phyloP scores from a whole-genome alignment of 1,140 invertebrate genomes.

The Drosophila navojoa region DNA sequence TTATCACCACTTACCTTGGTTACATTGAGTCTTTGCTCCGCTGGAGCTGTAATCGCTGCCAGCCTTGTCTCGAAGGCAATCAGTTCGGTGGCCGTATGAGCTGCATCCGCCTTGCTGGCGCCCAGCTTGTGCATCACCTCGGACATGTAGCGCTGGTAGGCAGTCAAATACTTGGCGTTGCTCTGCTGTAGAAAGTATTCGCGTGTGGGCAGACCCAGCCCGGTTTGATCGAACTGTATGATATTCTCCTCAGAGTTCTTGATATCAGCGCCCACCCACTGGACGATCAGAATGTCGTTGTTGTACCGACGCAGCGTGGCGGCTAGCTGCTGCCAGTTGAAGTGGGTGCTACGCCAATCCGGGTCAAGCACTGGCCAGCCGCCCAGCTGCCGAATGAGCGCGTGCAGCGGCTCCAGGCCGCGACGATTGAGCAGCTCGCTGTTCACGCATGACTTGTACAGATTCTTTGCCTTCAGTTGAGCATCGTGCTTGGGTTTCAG shows the following conservation, averaged over 20 bases:
- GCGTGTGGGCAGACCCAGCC: slow-evolving; percentile 92
- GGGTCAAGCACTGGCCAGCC: slow-evolving; percentile 92
- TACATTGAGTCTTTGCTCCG: slow-evolving; percentile 92
- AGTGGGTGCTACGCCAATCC: slow-evolving; percentile 87
- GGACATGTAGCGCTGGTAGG: slow-evolving; percentile 92
- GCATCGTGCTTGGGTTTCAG: slow-evolving; percentile 85
- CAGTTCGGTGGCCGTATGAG: slow-evolving; percentile 88
- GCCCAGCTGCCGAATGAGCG: slow-evolving; percentile 90
- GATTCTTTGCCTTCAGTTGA: slow-evolving; percentile 89
- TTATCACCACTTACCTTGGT: slow-evolving; percentile 56
- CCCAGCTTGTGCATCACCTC: slow-evolving; percentile 89
- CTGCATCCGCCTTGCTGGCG: slow-evolving; percentile 86
- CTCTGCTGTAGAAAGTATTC: slow-evolving; percentile 92
- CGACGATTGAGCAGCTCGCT: slow-evolving; percentile 88
- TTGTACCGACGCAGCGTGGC: slow-evolving; percentile 91
- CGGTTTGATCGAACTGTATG: slow-evolving; percentile 95
- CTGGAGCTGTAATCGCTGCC: slow-evolving; percentile 86
- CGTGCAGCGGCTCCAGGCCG: slow-evolving; percentile 89
- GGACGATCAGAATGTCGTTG: slow-evolving; percentile 91
- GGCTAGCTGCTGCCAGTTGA: slow-evolving; percentile 91
- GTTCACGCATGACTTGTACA: slow-evolving; percentile 94
- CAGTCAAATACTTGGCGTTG: slow-evolving; percentile 89
- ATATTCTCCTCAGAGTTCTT: slow-evolving; percentile 94
- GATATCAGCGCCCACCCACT: slow-evolving; percentile 94
- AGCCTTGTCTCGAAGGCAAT: slow-evolving; percentile 92